Evolutionary conservation across 35 echinoderm and acorn worm genomes (phyloP).

Genomic region (Lytechinus pictus): DNA sequence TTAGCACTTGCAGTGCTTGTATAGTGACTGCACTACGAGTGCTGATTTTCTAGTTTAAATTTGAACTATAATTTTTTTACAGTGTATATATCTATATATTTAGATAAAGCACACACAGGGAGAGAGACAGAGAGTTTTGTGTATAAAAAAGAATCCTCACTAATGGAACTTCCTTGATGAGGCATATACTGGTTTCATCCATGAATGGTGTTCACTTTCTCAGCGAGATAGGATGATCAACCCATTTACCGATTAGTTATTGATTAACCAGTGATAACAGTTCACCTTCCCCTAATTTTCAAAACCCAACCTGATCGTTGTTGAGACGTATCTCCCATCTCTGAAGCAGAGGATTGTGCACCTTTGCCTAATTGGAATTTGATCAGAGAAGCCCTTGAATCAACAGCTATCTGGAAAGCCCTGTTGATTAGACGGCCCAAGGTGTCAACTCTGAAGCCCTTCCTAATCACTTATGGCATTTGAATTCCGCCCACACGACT

Average conservation of each 20-base stretch:
- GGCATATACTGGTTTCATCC: not conserved
- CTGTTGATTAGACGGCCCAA: not conserved
- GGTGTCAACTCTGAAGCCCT: not conserved
- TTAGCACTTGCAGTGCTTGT: too few relatives aligned
- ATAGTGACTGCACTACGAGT: too few relatives aligned
- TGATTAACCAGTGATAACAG: not conserved
- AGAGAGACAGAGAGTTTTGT: too few relatives aligned
- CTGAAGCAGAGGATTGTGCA: not conserved
- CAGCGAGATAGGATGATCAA: not conserved
- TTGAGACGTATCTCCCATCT: not conserved
- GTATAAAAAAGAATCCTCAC: too few relatives aligned
- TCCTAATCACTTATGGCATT: not conserved
- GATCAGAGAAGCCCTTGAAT: not conserved
- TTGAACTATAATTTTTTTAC: too few relatives aligned
- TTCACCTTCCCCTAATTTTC: not conserved
- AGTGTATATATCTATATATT: too few relatives aligned
- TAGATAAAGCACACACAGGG: too few relatives aligned
- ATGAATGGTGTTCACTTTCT: not conserved
- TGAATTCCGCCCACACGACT: too few relatives aligned
- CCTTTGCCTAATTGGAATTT: slow-evolving; percentile 4
- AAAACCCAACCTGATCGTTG: not conserved
- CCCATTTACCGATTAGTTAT: not conserved
- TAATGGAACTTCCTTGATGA: too few relatives aligned
- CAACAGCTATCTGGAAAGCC: not conserved
- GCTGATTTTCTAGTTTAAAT: too few relatives aligned